Base-by-base conservation (phyloP, 2,797 vertebrate genomes). In the Lemur catta region DNA sequence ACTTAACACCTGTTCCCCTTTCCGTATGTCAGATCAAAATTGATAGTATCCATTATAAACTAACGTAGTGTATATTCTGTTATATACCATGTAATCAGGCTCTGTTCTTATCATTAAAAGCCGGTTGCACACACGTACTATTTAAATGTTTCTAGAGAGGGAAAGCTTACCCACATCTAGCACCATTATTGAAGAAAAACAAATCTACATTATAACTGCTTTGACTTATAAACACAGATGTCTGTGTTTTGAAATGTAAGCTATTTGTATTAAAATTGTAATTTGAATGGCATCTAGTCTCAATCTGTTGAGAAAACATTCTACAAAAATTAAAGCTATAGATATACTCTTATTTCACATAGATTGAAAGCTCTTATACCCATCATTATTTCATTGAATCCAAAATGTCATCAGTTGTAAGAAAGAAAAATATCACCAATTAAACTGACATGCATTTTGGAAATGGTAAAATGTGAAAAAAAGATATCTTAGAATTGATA, bases 161-260 rank as follows among this genome's bases (percentile, higher is more conserved):
- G 30, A 28, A 91, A 59, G 15, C 20, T 69, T 94, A 89, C 69
- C 43, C 24, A 61, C n/a, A 72, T 90, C 48, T 75, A 35, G 5
- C 30, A 84, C 26, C 46, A 33, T 75, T 89, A 75, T 67, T 93
- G 38, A 86, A 92, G 33, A 71, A 59, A 93, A 46, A 41, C 63
- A 95, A 59, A 79, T 87, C 30, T 89, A 11, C 26, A 22, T 88
- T 67, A 30, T 88, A 76, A 82, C 52, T 38, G 20, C 55, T 78
- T 91, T 85, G 81, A 87, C 35, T 87, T 95, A 72, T 15, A 93
- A 94, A 97, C 38, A 94, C 38, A 96, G 52, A 50, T 89, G 5
- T 95, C 22, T 95, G 3, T 59, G 43, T 93, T 95, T 93, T 95
- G 74, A 86, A 38, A 71, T 89, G 10, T 76, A 75, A 93, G 15